Base-by-base conservation (phyloP, 2,888 invertebrate genomes). In the Saturnia japonica region DNA sequence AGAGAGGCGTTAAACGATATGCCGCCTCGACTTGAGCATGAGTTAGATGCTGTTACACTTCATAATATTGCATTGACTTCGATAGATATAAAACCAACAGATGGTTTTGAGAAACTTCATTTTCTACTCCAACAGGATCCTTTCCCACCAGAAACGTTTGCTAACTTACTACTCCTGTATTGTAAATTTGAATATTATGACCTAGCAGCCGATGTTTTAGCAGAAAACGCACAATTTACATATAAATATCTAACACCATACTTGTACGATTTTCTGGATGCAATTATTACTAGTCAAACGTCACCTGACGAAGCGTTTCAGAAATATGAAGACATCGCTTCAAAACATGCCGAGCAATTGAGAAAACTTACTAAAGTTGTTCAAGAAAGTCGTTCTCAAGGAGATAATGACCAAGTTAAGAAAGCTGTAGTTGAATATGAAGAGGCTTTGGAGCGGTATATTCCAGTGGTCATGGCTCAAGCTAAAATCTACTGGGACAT, bases 391-490 rank as follows among this genome's bases (percentile, higher is more conserved):
- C 95, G 99, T 71, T 96, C 97, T 74, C 97, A 97, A 80, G 96
- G 97, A 73, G 98, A 99, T 85, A 98, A 98, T 78, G 97, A 97
- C 80, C 96, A 97, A 74, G 96, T 98, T 0, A 97, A 98, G 84
- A 97, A 96, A 90, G 97, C 98, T 8, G 97, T 99, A 0, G 96
- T 97, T 70, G 98, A 98, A 83, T 99, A 98, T 84, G 98, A 99
- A 84, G 97, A 97, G 80, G 96, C 97, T 1, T 87, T 99, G 75
- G 98, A 98, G 84, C 95, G 98, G 79, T 99, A 99, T 84, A 96
- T 99, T 74, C 99, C 99, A 0, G 98, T 99, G 0, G 95, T 99
- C n/a, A 99, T 99, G 99, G 98, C 99, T 0, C 98, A 99, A 89
- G 99, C 99, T 1, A 99, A 99, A 95, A 98, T 99, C 76, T 99